Evolutionary conservation across 2,888 invertebrate species (phyloP).

Genomic region (Clivina fossor): DNA sequence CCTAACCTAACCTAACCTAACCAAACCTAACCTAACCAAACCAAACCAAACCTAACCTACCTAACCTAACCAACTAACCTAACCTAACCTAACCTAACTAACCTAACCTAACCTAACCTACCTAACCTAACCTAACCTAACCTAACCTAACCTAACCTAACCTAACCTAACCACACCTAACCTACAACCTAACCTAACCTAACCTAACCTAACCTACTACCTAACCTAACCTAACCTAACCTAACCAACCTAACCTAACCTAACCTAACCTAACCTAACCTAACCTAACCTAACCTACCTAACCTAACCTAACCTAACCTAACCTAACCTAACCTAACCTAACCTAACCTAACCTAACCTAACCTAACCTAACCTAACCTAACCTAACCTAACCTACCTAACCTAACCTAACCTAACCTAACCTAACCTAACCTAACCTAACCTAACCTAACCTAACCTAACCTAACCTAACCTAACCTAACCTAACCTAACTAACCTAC

Average conservation of each 20-base stretch:
- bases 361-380: conserved; percentile 31
- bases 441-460: conserved; percentile 26
- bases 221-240: conserved; percentile 29
- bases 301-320: conserved; percentile 37
- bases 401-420: conserved; percentile 38
- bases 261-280: conserved; percentile 29
- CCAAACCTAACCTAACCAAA: conserved; percentile 12
- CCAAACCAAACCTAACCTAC: conserved; percentile 26
- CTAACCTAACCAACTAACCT: conserved; percentile 26
- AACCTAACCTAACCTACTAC: conserved; percentile 25
- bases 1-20: conserved; percentile 23
- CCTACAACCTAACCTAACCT: conserved; percentile 30
- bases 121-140: conserved; percentile 32
- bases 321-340: conserved; percentile 35
- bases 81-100: conserved; percentile 35
- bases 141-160: conserved; percentile 30
- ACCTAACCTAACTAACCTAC: too few relatives aligned
- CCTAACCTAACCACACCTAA: conserved; percentile 30
- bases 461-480: conserved; percentile 12
- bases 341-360: conserved; percentile 22
- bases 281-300: conserved; percentile 35
- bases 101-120: conserved; percentile 28
- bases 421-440: conserved; percentile 38
- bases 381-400: conserved; percentile 36
- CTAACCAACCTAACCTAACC: conserved; percentile 33